Base-by-base conservation (phyloP, 1,140 invertebrate genomes). In the Metopolophium dirhodum region DNA sequence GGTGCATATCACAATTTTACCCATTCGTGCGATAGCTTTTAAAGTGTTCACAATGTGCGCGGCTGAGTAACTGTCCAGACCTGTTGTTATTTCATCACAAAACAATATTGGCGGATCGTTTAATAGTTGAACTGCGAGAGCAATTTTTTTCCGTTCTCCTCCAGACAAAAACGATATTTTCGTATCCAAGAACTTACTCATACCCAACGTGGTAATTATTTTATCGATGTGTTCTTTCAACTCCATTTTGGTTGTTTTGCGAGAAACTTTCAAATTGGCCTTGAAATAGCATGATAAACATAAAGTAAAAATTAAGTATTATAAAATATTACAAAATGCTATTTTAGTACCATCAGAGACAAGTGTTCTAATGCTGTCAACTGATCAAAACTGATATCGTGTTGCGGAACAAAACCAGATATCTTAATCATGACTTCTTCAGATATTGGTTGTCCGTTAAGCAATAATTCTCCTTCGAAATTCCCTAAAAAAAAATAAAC, bases 71-170 rank as follows among this genome's bases (percentile, higher is more conserved):
- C 97, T 98, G 95, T 98, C 98, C 35, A 98, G 95, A 0, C 98
- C 97, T 0, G 97, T 99, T 0, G 99, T 99, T 7, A 99, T 98
- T 95, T 99, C 99, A 95, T 99, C 99, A 95, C 99, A 98, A 95
- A 99, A 99, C 94, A 99, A 95, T 54, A 99, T 96, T 7, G 98
- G 97, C 0, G 99, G 99, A 95, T 99, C 97, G 22, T 98, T 99
- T 35, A 99, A 95, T 41, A 99, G 95, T 97, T 98, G 98, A 86
- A 97, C 97, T 82, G 98, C 98, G 94, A 99, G 96, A 2, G 98
- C 96, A 18, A 99, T 96, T 94, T 98, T 96, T 95, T 98, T 98
- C 94, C 97, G 97, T 95, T 99, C 98, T 2, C 98, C 98, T 14
- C 98, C 98, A 1, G 98, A 99, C 94, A 96, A 41, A 37, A 57